These are phyloP conservation scores for Gambelia wislizenii DNA, from an alignment of 2,797 vertebrate species.

Conservation along the genomic window DNA sequence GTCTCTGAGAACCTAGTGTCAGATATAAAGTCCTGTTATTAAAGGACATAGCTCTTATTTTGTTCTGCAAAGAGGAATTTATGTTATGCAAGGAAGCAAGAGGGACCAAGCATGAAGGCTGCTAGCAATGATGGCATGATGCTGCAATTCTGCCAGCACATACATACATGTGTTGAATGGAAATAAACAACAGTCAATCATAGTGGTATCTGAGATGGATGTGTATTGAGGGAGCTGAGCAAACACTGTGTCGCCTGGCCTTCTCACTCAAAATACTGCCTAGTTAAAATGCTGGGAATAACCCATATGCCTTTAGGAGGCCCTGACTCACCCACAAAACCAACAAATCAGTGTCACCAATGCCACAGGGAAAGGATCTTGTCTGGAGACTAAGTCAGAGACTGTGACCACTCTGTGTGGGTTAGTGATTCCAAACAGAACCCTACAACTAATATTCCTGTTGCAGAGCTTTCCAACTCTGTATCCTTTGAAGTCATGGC, in stretches of 20 bases:
- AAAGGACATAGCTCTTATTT: background rate
- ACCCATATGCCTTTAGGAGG: background rate
- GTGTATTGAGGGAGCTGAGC: background rate
- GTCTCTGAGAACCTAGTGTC: conserved; percentile 84
- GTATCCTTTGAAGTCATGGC: background rate
- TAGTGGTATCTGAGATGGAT: background rate
- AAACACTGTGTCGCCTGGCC: background rate
- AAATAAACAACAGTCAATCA: background rate
- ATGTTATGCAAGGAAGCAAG: background rate
- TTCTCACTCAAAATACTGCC: background rate
- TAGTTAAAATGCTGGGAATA: background rate
- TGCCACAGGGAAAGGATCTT: background rate
- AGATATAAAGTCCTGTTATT: background rate
- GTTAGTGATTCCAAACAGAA: background rate
- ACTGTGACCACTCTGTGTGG: background rate
- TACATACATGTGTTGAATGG: background rate
- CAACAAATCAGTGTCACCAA: background rate
- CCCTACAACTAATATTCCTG: background rate
- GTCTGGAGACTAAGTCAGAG: background rate
- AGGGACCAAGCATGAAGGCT: background rate
- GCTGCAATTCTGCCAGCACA: background rate
- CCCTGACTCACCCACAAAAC: background rate
- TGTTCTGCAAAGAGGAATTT: background rate
- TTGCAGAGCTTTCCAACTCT: background rate
- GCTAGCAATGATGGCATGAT: rapidly evolving